Conservation (phyloP, 2,888 invertebrate species). For the Drosophila prolongata region DNA sequence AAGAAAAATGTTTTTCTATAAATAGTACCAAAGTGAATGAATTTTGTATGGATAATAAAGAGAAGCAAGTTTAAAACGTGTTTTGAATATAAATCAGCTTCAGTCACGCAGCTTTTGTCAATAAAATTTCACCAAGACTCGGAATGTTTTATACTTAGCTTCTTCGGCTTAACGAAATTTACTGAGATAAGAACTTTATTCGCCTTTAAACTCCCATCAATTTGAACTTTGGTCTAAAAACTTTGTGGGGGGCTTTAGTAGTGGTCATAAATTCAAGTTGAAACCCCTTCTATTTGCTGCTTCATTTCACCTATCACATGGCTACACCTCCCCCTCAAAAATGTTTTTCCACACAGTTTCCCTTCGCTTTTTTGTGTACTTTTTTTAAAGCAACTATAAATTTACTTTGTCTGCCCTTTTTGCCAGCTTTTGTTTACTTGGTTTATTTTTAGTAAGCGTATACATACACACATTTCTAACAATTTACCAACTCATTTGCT, state of each 20-base stretch:
- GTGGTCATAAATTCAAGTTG: conserved; percentile 34
- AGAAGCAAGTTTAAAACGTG: conserved; percentile 19
- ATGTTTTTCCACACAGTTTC: conserved; percentile 24
- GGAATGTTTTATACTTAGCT: conserved; percentile 6
- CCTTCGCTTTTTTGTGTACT: conserved; percentile 18
- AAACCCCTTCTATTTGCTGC: conserved; percentile 31
- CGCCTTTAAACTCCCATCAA: conserved; percentile 20
- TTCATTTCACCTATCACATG: conserved; percentile 40
- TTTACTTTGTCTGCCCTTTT: conserved; percentile 46
- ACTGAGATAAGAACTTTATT: conserved; percentile 28
- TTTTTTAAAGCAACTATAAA: conserved; percentile 41
- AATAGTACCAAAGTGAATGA: conserved; percentile 5
- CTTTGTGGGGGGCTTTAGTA: conserved; percentile 11
- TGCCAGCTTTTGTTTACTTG: conserved; percentile 44
- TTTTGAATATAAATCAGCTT: conserved; percentile 14
- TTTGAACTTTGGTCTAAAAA: conserved; percentile 23
- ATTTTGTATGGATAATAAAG: background rate
- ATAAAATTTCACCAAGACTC: conserved; percentile 18
- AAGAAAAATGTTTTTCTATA: conserved; percentile 6
- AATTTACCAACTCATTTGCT: conserved; percentile 36
- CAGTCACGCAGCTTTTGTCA: conserved; percentile 7
- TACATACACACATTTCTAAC: conserved; percentile 23
- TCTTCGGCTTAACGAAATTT: conserved; percentile 3
- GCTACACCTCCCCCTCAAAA: conserved; percentile 6
- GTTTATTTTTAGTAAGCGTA: conserved; percentile 38